A percentile compares a stretch with the other conserved stretches of the same genome.
These are phyloP conservation scores for Aselliscus stoliczkanus DNA, from an alignment of 2,797 vertebrate species.

Conservation along the genomic window DNA sequence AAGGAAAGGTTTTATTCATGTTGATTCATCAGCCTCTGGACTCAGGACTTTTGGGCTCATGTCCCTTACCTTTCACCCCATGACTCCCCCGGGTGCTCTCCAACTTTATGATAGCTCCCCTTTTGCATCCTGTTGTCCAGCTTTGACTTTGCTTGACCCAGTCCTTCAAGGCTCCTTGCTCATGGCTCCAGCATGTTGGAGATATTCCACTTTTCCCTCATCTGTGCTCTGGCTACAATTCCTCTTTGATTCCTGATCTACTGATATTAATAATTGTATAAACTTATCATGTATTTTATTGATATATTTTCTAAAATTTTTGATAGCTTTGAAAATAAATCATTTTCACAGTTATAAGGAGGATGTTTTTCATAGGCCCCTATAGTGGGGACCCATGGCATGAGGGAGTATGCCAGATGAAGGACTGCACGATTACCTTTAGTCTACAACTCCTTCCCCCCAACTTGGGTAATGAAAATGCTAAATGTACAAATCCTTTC, in stretches of 20 bases:
- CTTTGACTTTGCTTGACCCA: not conserved
- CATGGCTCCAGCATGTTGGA: not conserved
- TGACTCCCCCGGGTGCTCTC: not conserved
- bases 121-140: not conserved
- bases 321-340: not conserved
- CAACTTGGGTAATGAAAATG: not conserved
- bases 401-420: not conserved
- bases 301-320: not conserved
- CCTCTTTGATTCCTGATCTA: not conserved
- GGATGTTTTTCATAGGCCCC: not conserved
- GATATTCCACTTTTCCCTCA: not conserved
- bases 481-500: not conserved
- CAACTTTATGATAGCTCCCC: not conserved
- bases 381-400: not conserved
- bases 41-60: not conserved
- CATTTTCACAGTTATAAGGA: not conserved
- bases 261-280: not conserved
- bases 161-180: not conserved
- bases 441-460: not conserved
- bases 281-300: not conserved
- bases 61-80: not conserved
- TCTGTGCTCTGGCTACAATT: no score
- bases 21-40: not conserved
- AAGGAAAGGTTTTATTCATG: not conserved
- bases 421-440: not conserved